Evolutionary conservation across 2,113 vertebrate genomes (phyloP), one percentile per base, ranked within the genome.

Genomic region (Seriola aureovittata): DNA sequence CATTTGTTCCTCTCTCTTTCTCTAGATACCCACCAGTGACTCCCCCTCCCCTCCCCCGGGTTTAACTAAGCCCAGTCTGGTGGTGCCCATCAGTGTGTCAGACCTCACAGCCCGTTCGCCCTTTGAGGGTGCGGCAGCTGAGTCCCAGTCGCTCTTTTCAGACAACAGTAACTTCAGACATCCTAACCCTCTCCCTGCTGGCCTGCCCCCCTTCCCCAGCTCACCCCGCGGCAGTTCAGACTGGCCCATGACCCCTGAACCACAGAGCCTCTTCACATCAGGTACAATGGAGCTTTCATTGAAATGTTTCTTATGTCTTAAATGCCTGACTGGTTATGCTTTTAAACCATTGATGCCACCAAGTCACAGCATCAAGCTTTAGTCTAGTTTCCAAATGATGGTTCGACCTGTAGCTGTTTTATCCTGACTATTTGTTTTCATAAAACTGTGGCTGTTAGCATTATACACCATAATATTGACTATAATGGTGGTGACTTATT

Each of bases 221-320:
- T 97, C 97, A 75, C 96, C 97, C 82, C 97, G 98, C 88, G 95
- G 96, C 78, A 96, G 96, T 42, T 97, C 96, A 70, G 98, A 99
- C 88, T 99, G 98, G 98, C 97, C 98, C 69, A 99, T 97, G 94
- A 97, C 97, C 88, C 98, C 98, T 76, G 98, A 99, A 95, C 98
- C 98, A 94, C 98, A 99, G 96, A 99, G 97, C 94, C 97, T 99
- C 94, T 99, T 99, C 95, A 97, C 97, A 84, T 99, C 98, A 97
- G 98, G 98, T 99, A 81, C 36, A 40, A 0, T 32, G 58, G 32
- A n/a, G 46, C 42, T 46, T 62, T 14, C 17, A 52, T 32, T 1
- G 2, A 19, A 23, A 19, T 13, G 1, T 25, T 25, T 54, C 13
- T 38, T 17, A 2, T 55, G 19, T 73, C 50, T 52, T 14, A 3